Conservation (phyloP, 2,797 vertebrate species). For the Artibeus jamaicensis region DNA sequence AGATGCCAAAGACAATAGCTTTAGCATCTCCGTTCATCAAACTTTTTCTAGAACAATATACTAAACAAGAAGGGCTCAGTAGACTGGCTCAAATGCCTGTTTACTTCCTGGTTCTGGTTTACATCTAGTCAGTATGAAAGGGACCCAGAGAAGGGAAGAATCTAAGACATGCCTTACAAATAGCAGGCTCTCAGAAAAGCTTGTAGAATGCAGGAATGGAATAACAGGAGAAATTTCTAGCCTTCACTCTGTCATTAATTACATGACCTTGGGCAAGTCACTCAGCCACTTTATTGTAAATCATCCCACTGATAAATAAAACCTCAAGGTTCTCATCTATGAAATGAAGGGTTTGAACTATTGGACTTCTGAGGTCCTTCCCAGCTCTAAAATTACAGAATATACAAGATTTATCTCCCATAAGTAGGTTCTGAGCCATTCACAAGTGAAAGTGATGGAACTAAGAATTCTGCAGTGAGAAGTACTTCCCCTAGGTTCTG, state of each 20-base stretch:
- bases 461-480: background rate
- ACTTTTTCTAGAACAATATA: background rate
- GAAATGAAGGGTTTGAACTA: slow-evolving; percentile 62
- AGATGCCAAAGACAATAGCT: background rate
- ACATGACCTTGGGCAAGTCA: slow-evolving; percentile 33
- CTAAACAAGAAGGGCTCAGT: background rate
- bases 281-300: slow-evolving; percentile 53
- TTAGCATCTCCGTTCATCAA: background rate
- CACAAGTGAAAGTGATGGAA: background rate
- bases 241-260: slow-evolving; percentile 49
- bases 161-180: background rate
- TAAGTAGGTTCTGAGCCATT: slow-evolving; percentile 46
- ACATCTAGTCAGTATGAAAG: background rate
- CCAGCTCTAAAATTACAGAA: slow-evolving; percentile 40
- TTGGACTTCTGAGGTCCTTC: background rate
- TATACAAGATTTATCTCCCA: slow-evolving; percentile 17
- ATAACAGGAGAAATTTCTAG: slow-evolving; percentile 46
- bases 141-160: background rate
- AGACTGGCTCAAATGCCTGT: background rate
- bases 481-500: background rate
- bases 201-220: background rate
- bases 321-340: slow-evolving; percentile 56
- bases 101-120: background rate
- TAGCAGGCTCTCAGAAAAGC: background rate
- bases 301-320: slow-evolving; percentile 57